Conservation (phyloP, 2,888 invertebrate genomes). For the Pollenia angustigena region DNA sequence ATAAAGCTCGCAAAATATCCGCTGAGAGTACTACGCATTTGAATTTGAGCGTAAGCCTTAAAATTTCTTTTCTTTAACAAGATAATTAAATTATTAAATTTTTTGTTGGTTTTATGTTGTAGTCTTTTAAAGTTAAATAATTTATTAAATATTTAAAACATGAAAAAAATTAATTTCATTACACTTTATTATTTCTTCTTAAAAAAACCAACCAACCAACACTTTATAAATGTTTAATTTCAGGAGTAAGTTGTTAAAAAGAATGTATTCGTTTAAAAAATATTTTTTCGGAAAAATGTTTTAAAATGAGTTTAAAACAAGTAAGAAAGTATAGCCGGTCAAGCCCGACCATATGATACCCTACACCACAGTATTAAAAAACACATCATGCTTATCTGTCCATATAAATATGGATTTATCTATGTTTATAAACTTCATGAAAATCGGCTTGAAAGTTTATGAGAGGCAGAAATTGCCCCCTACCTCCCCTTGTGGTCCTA, state of each 20-base stretch:
- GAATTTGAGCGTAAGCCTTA: constrained; percentile 82
- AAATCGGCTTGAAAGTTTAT: no score
- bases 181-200: constrained; percentile 23
- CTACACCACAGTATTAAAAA: no score
- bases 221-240: constrained; percentile 25
- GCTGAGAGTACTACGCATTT: constrained; percentile 85
- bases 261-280: constrained; percentile 42
- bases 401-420: no score
- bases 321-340: no score
- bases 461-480: no score
- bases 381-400: no score
- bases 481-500: no score
- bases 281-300: background rate
- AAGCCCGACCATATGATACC: no score
- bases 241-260: constrained; percentile 20
- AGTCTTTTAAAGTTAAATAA: constrained; percentile 9
- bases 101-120: constrained; percentile 49
- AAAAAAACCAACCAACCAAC: background rate
- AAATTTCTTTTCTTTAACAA: constrained; percentile 47
- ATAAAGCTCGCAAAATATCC: constrained; percentile 85
- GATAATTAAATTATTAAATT: background rate
- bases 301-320: no score
- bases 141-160: constrained; percentile 13
- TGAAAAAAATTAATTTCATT: constrained; percentile 24
- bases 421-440: no score